Evolutionary conservation across 2,797 vertebrate species (phyloP).

Genomic region (Gallinago solitaria): DNA sequence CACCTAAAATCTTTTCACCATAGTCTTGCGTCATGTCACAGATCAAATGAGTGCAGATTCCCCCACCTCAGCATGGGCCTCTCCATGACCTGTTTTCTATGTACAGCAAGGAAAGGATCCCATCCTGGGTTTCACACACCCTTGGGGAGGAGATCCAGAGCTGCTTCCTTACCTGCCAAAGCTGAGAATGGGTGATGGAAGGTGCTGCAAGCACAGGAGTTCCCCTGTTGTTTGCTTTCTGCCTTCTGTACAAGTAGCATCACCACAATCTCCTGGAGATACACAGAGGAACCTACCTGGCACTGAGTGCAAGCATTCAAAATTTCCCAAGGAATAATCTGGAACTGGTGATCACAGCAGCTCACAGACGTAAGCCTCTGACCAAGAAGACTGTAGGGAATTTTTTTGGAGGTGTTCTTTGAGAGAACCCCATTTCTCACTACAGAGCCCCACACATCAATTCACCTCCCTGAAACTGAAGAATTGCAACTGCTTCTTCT

Average conservation of each 20-base stretch:
- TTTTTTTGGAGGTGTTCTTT: neutral
- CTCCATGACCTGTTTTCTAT: neutral
- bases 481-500: neutral
- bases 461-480: neutral
- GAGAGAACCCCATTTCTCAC: neutral
- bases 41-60: neutral
- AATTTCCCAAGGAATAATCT: neutral
- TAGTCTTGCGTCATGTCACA: neutral
- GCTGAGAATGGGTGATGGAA: neutral
- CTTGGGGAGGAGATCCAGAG: neutral
- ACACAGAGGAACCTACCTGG: fast-evolving
- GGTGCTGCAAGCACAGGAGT: neutral
- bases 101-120: neutral
- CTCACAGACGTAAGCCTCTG: neutral
- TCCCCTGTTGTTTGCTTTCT: neutral
- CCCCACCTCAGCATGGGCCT: neutral
- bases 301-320: fast-evolving
- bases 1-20: neutral
- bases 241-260: neutral
- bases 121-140: neutral
- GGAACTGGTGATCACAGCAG: neutral
- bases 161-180: neutral
- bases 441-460: neutral
- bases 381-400: fast-evolving
- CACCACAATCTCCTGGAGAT: neutral